Percentiles rank a stretch among this genome's conserved stretches.
Evolutionary conservation across 2,888 invertebrate species (phyloP).

Genomic region (Coelinius sp.): DNA sequence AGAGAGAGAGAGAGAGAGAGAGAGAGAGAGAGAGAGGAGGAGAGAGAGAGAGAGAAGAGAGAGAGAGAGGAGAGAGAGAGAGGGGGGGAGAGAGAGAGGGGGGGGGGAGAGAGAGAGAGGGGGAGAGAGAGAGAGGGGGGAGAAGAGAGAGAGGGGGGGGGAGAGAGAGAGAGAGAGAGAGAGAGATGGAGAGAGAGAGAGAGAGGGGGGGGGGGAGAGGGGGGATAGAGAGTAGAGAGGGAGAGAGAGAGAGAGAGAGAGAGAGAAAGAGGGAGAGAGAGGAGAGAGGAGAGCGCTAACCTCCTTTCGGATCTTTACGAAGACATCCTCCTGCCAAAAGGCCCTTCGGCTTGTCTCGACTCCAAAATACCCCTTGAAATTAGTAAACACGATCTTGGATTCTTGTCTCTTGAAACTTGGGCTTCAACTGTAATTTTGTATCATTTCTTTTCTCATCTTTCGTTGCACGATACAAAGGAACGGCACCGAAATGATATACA

Average conservation of each 20-base stretch:
- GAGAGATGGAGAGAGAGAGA: background rate
- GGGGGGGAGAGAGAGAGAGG: background rate
- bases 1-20: background rate
- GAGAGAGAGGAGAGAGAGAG: background rate
- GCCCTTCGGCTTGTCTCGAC: conserved; percentile 37
- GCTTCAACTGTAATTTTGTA: too few species aligned
- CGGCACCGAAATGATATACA: too few species aligned
- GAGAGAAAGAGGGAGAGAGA: too few species aligned
- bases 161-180: background rate
- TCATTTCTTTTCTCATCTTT: too few species aligned
- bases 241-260: too few species aligned
- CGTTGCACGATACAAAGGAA: too few species aligned
- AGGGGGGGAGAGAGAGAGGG: conserved; percentile 4
- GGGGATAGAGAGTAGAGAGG: too few species aligned
- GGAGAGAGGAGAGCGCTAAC: too few species aligned
- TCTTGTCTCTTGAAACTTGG: conserved; percentile 59
- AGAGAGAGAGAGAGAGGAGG: too few species aligned
- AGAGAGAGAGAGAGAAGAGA: too few species aligned
- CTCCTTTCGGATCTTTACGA: background rate
- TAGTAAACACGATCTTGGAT: conserved; percentile 66
- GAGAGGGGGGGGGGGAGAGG: too few species aligned
- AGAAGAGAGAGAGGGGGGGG: background rate
- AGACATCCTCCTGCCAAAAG: background rate
- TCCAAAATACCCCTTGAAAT: conserved; percentile 56
- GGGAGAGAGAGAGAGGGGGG: background rate